phyloP scores from a whole-genome alignment of 2,888 invertebrate genomes.

The Rhopalosiphum nymphaeae region DNA sequence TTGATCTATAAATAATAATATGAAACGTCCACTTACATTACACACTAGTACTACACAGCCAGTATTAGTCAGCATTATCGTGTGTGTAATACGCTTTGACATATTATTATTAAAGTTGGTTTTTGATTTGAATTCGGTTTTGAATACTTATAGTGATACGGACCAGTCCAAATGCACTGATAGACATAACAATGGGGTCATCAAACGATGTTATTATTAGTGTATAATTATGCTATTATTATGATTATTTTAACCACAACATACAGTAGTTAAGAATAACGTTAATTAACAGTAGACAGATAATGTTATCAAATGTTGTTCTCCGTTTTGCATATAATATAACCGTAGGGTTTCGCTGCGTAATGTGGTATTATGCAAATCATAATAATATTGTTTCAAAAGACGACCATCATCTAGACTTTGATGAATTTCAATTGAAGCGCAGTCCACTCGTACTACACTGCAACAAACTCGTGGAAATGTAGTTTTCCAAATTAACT shows the following conservation, averaged over 20 bases:
- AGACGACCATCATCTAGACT: not conserved
- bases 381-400: not conserved
- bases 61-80: too few relatives aligned
- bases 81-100: too few relatives aligned
- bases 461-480: not conserved
- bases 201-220: too few relatives aligned
- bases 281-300: not conserved
- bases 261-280: not conserved
- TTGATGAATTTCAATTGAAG: slow-evolving; percentile 17
- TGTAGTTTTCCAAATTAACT: not conserved
- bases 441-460: not conserved
- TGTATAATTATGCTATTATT: not conserved
- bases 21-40: too few relatives aligned
- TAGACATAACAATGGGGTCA: not conserved
- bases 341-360: not conserved
- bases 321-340: not conserved
- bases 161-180: not conserved
- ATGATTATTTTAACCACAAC: too few relatives aligned
- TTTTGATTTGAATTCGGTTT: not conserved
- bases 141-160: not conserved
- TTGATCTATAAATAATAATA: too few relatives aligned
- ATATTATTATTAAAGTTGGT: not conserved
- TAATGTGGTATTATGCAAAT: slow-evolving; percentile 6
- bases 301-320: not conserved
- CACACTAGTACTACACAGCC: too few relatives aligned